Conservation (phyloP, 2,113 vertebrate genomes). For the Triplophysa siluroides region DNA sequence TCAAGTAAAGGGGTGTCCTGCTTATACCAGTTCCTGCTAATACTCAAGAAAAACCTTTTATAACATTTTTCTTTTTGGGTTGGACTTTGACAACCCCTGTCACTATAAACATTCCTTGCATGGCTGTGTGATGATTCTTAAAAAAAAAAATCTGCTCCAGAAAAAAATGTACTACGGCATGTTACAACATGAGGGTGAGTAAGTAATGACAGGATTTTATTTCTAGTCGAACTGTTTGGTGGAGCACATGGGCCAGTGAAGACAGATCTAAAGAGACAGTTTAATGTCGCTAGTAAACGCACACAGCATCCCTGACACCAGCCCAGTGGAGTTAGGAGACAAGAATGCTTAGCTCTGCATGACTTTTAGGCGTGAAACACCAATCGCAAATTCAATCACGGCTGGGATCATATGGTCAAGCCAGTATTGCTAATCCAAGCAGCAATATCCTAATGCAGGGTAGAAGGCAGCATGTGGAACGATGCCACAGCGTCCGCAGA, state of each 20-base stretch:
- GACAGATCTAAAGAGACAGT: no score
- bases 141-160: no score
- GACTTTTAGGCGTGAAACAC: constrained; percentile 47
- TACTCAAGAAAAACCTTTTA: no score
- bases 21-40: background rate
- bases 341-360: constrained; percentile 7
- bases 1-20: background rate
- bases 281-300: background rate
- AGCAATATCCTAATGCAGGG: constrained; percentile 47
- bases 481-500: background rate
- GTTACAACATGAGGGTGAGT: no score
- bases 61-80: no score
- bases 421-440: constrained; percentile 45
- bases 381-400: constrained; percentile 47
- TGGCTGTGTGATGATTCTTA: no score
- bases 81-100: no score
- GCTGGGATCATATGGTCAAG: constrained; percentile 17
- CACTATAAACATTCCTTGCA: no score
- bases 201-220: no score
- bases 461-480: constrained; percentile 25
- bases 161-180: no score
- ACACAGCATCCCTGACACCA: background rate
- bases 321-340: background rate
- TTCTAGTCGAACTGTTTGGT: no score
- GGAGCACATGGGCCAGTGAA: no score